Conservation (phyloP, 2,113 vertebrate species). For the Thymallus thymallus region DNA sequence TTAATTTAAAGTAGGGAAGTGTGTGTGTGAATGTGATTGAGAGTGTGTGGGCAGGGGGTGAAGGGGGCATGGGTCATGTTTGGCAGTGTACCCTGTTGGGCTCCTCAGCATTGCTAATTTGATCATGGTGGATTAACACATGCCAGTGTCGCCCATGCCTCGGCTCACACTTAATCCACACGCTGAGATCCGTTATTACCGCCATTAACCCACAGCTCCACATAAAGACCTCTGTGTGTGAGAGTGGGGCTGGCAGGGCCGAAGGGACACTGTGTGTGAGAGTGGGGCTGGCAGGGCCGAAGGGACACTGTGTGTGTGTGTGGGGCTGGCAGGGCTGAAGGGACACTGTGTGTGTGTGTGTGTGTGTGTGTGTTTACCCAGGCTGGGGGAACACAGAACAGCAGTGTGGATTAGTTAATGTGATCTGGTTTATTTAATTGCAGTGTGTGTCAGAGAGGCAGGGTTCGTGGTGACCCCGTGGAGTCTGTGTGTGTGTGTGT, state of each 20-base stretch:
- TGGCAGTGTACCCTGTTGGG: constrained; percentile 20
- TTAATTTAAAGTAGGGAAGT: constrained; percentile 35
- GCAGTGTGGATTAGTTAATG: neutral
- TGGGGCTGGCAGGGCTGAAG: constrained; percentile 35
- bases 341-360: neutral
- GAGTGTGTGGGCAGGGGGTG: constrained; percentile 1
- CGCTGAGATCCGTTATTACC: constrained; percentile 46
- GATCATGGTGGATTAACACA: constrained; percentile 46
- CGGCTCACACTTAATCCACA: constrained; percentile 56
- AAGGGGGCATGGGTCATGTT: constrained; percentile 10
- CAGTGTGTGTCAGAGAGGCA: neutral
- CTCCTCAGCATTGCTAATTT: constrained; percentile 16
- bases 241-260: constrained; percentile 45
- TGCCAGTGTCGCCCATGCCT: constrained; percentile 47
- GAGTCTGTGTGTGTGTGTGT: constrained; percentile 27
- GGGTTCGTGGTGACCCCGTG: too few relatives aligned
- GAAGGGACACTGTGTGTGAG: too few relatives aligned
- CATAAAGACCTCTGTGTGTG: constrained; percentile 50
- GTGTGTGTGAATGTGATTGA: constrained; percentile 32
- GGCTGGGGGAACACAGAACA: neutral
- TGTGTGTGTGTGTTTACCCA: neutral
- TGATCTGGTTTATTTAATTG: neutral
- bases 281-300: too few relatives aligned
- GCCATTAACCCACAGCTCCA: constrained; percentile 45
- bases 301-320: constrained; percentile 8